A percentile compares a stretch with the other conserved stretches of the same genome.
phyloP scores from a whole-genome alignment of 2,888 invertebrate species.

The Sphecodes monilicornis region DNA sequence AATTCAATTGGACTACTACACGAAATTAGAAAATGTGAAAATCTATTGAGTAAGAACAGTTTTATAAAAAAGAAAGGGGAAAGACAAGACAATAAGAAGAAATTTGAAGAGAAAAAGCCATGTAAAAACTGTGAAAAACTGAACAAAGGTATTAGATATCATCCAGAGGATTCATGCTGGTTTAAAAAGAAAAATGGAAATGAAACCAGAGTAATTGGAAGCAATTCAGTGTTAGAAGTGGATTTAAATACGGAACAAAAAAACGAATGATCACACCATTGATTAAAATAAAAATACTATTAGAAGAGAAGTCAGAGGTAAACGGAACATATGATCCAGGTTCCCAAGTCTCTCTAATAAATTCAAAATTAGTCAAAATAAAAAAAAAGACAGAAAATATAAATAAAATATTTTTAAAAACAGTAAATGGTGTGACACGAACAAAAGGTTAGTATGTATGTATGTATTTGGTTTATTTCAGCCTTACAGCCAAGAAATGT shows the following conservation, averaged over 20 bases:
- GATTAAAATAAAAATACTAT: slow-evolving; percentile 3
- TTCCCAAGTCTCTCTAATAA: slow-evolving; percentile 61
- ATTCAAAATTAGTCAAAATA: neutral
- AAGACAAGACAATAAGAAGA: slow-evolving; percentile 24
- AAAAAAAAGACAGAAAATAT: neutral
- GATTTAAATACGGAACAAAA: too few relatives aligned
- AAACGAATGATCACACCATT: slow-evolving; percentile 25
- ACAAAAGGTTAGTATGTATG: too few relatives aligned
- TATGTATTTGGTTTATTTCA: too few relatives aligned
- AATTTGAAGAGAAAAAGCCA: neutral
- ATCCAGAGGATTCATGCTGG: neutral
- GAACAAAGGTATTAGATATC: slow-evolving; percentile 10
- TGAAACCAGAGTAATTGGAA: neutral
- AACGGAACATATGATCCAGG: slow-evolving; percentile 61
- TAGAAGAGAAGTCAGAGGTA: slow-evolving; percentile 53
- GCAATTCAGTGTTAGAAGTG: too few relatives aligned
- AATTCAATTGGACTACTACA: too few relatives aligned
- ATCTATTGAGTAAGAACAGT: too few relatives aligned
- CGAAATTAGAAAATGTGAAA: too few relatives aligned
- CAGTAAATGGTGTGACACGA: too few relatives aligned
- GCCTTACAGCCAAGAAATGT: too few relatives aligned
- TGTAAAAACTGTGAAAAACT: neutral
- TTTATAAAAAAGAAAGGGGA: too few relatives aligned
- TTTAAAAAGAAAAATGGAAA: neutral
- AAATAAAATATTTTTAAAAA: too few relatives aligned